These are phyloP conservation scores for Hypena proboscidalis DNA, from an alignment of 2,888 invertebrate species.

Conservation along the genomic window DNA sequence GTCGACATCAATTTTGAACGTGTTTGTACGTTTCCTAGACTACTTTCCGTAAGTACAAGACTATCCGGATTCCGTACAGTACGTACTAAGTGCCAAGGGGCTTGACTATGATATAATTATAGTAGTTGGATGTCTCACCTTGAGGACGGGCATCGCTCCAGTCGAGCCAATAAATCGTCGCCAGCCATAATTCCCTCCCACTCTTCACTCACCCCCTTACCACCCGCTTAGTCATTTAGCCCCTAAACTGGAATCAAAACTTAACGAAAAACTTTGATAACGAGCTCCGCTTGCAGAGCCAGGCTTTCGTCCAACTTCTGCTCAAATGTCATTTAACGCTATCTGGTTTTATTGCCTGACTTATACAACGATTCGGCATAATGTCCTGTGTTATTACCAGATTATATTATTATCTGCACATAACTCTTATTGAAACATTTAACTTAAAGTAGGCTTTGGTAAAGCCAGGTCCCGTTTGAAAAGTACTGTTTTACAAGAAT, in stretches of 20 bases:
- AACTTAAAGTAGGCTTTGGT: too few species aligned
- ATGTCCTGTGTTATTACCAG: neutral
- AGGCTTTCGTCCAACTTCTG: constrained; percentile 13
- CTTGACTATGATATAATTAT: constrained; percentile 8
- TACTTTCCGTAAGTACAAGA: too few species aligned
- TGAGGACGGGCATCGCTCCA: constrained; percentile 15
- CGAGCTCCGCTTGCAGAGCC: constrained; percentile 19
- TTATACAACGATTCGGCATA: constrained; percentile 8
- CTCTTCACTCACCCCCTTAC: constrained; percentile 8
- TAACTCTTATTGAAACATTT: too few species aligned
- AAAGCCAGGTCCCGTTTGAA: too few species aligned
- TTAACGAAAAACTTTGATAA: constrained; percentile 39
- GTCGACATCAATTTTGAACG: too few species aligned
- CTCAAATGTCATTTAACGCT: constrained; percentile 34
- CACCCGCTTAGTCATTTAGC: constrained; percentile 10
- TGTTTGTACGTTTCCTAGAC: too few species aligned
- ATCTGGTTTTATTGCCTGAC: constrained; percentile 29
- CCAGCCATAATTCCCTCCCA: constrained; percentile 12
- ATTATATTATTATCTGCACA: too few species aligned
- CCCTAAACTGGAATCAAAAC: constrained; percentile 35
- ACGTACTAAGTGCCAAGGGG: neutral
- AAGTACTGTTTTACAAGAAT: too few species aligned
- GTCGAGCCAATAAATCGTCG: constrained; percentile 26
- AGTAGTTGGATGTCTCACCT: constrained; percentile 23
- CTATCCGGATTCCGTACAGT: too few species aligned